Conservation (phyloP, 2,888 invertebrate genomes). For the Aphodius granarius region DNA sequence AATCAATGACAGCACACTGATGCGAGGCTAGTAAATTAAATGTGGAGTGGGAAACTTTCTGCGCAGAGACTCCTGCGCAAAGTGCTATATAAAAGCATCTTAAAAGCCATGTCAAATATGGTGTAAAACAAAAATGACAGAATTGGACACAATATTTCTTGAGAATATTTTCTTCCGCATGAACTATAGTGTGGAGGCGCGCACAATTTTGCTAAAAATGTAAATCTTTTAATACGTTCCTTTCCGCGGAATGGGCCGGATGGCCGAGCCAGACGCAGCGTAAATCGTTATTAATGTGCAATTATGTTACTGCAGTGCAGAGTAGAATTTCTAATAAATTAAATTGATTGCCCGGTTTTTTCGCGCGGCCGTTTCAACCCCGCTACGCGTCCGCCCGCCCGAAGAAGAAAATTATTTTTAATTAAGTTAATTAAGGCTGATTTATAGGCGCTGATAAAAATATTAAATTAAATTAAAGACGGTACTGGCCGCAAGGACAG, state of each 20-base stretch:
- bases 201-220: slow-evolving; percentile 17
- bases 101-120: no score
- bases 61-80: no score
- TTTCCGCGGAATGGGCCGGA: slow-evolving; percentile 11
- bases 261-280: slow-evolving; percentile 2
- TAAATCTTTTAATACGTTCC: slow-evolving; percentile 22
- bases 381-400: neutral
- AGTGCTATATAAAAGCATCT: no score
- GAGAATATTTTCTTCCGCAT: neutral
- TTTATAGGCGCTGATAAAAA: slow-evolving; percentile 54
- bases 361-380: slow-evolving; percentile 27
- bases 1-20: no score
- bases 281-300: slow-evolving; percentile 35
- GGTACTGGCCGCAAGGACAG: slow-evolving; percentile 35
- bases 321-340: slow-evolving; percentile 46
- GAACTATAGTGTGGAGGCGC: neutral
- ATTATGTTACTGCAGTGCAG: slow-evolving; percentile 32
- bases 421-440: slow-evolving; percentile 52
- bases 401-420: slow-evolving; percentile 50
- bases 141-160: neutral
- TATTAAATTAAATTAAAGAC: slow-evolving; percentile 55
- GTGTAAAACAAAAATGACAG: neutral
- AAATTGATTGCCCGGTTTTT: slow-evolving; percentile 48
- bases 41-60: no score
- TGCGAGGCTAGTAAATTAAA: no score